These are phyloP conservation scores for Chaenodraco wilsoni DNA, from an alignment of 2,797 vertebrate species.

Conservation along the genomic window DNA sequence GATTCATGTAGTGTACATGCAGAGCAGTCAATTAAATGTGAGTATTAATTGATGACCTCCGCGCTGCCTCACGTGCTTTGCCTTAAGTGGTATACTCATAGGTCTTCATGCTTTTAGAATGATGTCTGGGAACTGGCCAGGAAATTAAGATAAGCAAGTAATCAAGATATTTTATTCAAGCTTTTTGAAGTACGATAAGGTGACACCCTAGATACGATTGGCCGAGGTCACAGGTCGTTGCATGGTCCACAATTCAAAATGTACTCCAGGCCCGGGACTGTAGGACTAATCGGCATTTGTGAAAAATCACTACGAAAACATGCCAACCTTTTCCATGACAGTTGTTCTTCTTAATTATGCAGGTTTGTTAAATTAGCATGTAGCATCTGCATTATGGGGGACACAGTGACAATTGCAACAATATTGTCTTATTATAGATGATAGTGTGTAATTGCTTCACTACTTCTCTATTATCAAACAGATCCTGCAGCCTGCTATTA, in stretches of 20 bases:
- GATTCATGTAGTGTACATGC: background rate
- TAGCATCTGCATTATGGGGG: too few species aligned
- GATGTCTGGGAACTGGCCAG: background rate
- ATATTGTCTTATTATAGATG: too few species aligned
- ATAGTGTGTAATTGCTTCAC: too few species aligned
- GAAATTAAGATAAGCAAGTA: background rate
- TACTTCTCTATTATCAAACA: too few species aligned
- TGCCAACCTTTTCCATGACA: background rate
- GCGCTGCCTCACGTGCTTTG: constrained; percentile 5
- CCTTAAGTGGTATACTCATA: background rate
- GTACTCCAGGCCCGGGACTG: constrained; percentile 16
- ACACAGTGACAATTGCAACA: too few species aligned
- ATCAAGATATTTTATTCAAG: background rate
- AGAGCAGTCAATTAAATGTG: background rate
- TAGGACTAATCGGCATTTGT: background rate
- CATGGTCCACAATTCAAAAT: constrained; percentile 13
- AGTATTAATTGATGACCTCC: background rate
- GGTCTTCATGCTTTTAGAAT: constrained; percentile 3
- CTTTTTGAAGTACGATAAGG: constrained; percentile 3
- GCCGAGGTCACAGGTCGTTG: constrained; percentile 3
- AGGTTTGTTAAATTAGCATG: too few species aligned
- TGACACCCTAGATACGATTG: constrained; percentile 4
- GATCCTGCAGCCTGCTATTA: too few species aligned
- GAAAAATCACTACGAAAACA: constrained; percentile 1
- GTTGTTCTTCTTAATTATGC: too few species aligned